These are phyloP conservation scores for Caenorhabditis plicata DNA, from an alignment of 2,888 invertebrate genomes.

Conservation along the genomic window DNA sequence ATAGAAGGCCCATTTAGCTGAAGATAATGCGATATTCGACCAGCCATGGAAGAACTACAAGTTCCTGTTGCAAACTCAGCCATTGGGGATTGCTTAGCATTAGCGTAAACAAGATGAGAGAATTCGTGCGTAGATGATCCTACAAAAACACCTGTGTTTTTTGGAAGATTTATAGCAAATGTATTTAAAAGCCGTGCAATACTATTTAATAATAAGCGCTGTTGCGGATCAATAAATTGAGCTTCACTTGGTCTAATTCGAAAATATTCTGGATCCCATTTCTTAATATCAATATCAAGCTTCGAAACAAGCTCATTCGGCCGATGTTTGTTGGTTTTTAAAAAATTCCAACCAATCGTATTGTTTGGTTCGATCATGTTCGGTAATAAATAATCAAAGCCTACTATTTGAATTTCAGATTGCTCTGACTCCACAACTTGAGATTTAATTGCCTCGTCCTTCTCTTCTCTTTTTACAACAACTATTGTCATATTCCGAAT, in stretches of 20 bases:
- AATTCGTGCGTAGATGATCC: conserved; percentile 72
- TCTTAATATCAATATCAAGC: conserved; percentile 29
- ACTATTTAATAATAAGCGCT: conserved; percentile 74
- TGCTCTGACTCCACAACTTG: neutral
- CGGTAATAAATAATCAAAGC: conserved; percentile 27
- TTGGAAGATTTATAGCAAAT: conserved; percentile 75
- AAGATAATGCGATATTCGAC: conserved; percentile 87
- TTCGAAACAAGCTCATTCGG: conserved; percentile 7
- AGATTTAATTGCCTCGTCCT: conserved; percentile 1
- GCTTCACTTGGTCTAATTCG: conserved; percentile 65
- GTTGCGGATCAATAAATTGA: conserved; percentile 83
- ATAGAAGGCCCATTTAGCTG: conserved; percentile 92
- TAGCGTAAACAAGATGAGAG: conserved; percentile 37
- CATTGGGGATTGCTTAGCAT: conserved; percentile 20
- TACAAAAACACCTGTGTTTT: conserved; percentile 88
- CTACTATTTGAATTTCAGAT: conserved; percentile 25
- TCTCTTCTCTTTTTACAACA: conserved; percentile 22
- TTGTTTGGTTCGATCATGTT: no score
- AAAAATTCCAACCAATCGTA: conserved; percentile 26
- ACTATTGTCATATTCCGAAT: conserved; percentile 35
- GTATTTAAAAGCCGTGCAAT: conserved; percentile 69
- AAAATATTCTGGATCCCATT: conserved; percentile 66
- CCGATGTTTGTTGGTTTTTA: conserved; percentile 20
- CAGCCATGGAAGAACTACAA: conserved; percentile 84
- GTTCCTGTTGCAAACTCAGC: conserved; percentile 79